A percentile compares a stretch with the other conserved stretches of the same genome.
Evolutionary conservation across 2,888 invertebrate genomes (phyloP).

Genomic region (Teinopalpus imperialis): DNA sequence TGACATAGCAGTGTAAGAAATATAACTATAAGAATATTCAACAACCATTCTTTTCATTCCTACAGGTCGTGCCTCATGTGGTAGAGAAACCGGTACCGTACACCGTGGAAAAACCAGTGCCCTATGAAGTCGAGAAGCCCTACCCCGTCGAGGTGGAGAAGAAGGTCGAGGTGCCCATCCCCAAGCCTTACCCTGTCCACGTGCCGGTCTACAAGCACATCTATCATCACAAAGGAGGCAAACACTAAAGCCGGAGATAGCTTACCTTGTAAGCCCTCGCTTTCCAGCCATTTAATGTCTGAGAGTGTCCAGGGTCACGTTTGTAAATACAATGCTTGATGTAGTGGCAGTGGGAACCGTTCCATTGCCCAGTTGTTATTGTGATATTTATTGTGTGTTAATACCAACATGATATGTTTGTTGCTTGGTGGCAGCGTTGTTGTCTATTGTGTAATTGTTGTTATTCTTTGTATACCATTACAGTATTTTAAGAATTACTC

Average conservation of each 20-base stretch:
- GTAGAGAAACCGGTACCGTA: slow-evolving; percentile 88
- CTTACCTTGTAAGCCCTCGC: slow-evolving; percentile 42
- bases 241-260: slow-evolving; percentile 65
- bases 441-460: slow-evolving; percentile 78
- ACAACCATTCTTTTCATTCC: no score
- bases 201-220: slow-evolving; percentile 88
- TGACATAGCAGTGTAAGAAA: no score
- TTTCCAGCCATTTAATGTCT: not conserved
- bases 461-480: slow-evolving; percentile 44
- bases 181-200: slow-evolving; percentile 88
- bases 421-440: slow-evolving; percentile 72
- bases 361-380: slow-evolving; percentile 57
- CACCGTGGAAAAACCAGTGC: slow-evolving; percentile 87
- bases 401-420: slow-evolving; percentile 51
- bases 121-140: slow-evolving; percentile 87
- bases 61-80: slow-evolving; percentile 85
- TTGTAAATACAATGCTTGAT: slow-evolving; percentile 58
- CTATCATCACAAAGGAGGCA: slow-evolving; percentile 83
- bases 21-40: no score
- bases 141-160: slow-evolving; percentile 89
- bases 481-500: slow-evolving; percentile 29
- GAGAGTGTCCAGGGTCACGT: slow-evolving; percentile 36
- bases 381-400: slow-evolving; percentile 79
- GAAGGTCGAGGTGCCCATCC: slow-evolving; percentile 86
- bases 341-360: slow-evolving; percentile 64